Percentiles rank a stretch among this genome's conserved stretches.
phyloP scores from a whole-genome alignment of 2,113 vertebrate genomes.

The Setophaga kirtlandii region DNA sequence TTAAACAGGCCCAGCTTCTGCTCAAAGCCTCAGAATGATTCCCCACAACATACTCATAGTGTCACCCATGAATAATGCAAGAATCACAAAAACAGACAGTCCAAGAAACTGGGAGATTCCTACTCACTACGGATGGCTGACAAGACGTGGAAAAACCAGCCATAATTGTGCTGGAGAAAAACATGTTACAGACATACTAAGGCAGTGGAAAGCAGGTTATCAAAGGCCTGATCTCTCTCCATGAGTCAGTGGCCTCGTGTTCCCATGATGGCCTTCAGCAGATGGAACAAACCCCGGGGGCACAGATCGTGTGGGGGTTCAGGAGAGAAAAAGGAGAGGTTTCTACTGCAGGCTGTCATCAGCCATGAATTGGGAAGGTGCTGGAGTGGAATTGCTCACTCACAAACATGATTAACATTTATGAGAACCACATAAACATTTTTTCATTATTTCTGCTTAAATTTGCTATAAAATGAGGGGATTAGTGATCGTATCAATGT shows the following conservation, averaged over 20 bases:
- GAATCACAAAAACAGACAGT: not conserved
- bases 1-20: not conserved
- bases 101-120: not conserved
- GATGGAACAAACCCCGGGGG: not conserved
- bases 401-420: not conserved
- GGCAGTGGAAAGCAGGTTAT: conserved; percentile 8
- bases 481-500: not conserved
- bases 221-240: not conserved
- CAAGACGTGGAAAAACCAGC: not conserved
- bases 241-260: not conserved
- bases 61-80: not conserved
- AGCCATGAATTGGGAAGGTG: not conserved
- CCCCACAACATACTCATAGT: not conserved
- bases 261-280: not conserved
- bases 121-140: not conserved
- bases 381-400: not conserved
- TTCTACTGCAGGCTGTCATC: not conserved
- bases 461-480: not conserved
- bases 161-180: not conserved
- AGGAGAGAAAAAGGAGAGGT: not conserved
- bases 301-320: not conserved
- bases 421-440: not conserved
- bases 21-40: not conserved
- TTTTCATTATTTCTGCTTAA: not conserved
- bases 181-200: not conserved